A percentile compares a stretch with the other conserved stretches of the same genome.
Evolutionary conservation across 2,888 invertebrate species (phyloP).

Genomic region (Apotomis betuletana): DNA sequence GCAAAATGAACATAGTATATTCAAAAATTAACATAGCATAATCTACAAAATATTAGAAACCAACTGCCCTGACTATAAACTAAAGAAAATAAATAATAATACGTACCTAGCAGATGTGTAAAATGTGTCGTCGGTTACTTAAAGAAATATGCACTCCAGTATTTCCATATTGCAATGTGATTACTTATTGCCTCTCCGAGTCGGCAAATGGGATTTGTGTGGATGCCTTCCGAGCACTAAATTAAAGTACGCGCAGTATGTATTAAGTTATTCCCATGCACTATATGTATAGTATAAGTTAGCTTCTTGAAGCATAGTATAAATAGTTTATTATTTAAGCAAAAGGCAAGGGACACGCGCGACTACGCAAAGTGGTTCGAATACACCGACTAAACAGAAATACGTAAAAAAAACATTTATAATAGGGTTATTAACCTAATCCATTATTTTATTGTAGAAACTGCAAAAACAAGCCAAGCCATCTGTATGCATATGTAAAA

Average conservation of each 20-base stretch:
- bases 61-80: neutral
- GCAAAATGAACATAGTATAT: too few species aligned
- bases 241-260: constrained; percentile 33
- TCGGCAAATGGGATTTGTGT: constrained; percentile 37
- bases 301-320: neutral
- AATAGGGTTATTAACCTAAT: too few species aligned
- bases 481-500: too few species aligned
- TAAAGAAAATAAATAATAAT: constrained; percentile 1
- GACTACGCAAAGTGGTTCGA: too few species aligned
- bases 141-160: constrained; percentile 49
- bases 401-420: too few species aligned
- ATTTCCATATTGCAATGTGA: constrained; percentile 49
- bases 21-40: too few species aligned
- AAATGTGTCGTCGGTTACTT: constrained; percentile 13
- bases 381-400: too few species aligned
- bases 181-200: constrained; percentile 44
- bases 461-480: too few species aligned
- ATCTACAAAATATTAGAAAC: too few species aligned
- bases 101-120: neutral
- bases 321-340: neutral
- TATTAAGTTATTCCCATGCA: constrained; percentile 12
- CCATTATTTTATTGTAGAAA: too few species aligned
- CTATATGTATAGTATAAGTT: neutral
- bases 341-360: too few species aligned
- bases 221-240: constrained; percentile 18